Percentiles rank a stretch among this genome's conserved stretches.
Evolutionary conservation across 2,113 vertebrate genomes (phyloP).

Genomic region (Eubucco bourcierii): DNA sequence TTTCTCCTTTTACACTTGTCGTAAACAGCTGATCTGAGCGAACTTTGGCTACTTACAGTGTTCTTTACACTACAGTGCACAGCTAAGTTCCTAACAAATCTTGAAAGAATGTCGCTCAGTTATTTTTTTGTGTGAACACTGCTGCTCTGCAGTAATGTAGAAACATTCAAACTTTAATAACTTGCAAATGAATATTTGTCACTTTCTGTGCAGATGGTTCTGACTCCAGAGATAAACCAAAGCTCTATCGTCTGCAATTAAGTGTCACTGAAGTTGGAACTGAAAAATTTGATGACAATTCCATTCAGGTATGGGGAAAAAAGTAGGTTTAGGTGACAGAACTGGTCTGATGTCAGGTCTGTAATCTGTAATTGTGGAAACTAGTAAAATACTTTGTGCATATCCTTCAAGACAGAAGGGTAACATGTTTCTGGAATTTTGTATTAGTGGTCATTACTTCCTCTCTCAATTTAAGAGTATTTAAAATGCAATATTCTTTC

Average conservation of each 20-base stretch:
- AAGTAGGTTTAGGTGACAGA: neutral
- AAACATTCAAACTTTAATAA: neutral
- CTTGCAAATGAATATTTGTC: neutral
- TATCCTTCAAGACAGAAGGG: neutral
- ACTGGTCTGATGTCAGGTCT: neutral
- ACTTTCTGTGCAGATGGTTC: slow-evolving; percentile 85
- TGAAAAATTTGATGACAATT: slow-evolving; percentile 89
- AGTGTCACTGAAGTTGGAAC: slow-evolving; percentile 98
- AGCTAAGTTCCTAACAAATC: neutral
- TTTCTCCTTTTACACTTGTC: neutral
- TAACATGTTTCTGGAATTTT: neutral
- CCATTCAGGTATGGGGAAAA: slow-evolving; percentile 86
- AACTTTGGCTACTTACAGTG: neutral
- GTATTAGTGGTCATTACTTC: neutral
- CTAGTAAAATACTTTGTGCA: neutral
- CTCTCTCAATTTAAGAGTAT: neutral
- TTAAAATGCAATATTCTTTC: neutral
- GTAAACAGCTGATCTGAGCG: neutral
- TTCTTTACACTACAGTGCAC: neutral
- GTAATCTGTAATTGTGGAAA: neutral
- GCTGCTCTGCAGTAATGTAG: neutral
- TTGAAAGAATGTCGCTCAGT: neutral
- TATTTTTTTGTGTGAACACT: neutral
- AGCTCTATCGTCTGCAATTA: slow-evolving; percentile 95
- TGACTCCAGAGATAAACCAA: slow-evolving; percentile 97